These are phyloP conservation scores for Sesia apiformis DNA, from an alignment of 2,888 invertebrate species.

Conservation along the genomic window DNA sequence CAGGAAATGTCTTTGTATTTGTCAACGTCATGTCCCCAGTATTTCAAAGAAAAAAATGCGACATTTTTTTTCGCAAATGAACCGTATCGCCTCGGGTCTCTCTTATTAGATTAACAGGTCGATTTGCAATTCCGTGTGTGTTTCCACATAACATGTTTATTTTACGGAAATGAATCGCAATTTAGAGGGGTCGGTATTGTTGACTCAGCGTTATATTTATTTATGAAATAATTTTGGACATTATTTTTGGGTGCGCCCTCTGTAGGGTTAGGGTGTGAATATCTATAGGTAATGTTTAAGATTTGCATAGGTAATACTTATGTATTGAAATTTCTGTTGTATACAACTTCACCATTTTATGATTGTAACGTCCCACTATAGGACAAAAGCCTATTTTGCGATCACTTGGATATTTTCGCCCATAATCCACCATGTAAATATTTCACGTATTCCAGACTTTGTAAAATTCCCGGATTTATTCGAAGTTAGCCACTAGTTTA, in stretches of 20 bases:
- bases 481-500: no score
- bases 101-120: constrained; percentile 73
- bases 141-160: constrained; percentile 58
- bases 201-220: constrained; percentile 35
- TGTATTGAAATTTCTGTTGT: no score
- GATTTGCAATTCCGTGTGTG: constrained; percentile 72
- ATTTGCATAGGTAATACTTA: no score
- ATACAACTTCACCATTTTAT: no score
- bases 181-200: constrained; percentile 54
- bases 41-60: constrained; percentile 30
- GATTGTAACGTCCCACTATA: no score
- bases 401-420: no score
- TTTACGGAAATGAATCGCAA: constrained; percentile 72
- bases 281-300: neutral
- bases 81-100: constrained; percentile 54
- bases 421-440: no score
- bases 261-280: neutral
- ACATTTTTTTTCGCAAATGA: constrained; percentile 70
- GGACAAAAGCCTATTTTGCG: no score
- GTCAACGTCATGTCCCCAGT: constrained; percentile 63
- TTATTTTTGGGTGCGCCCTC: neutral
- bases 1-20: constrained; percentile 68
- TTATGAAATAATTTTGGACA: neutral
- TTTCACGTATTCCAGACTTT: no score
- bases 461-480: no score